Percentiles rank a stretch among this genome's conserved stretches.
Conservation (phyloP, 1,140 invertebrate genomes). For the Laodelphax striatellus region DNA sequence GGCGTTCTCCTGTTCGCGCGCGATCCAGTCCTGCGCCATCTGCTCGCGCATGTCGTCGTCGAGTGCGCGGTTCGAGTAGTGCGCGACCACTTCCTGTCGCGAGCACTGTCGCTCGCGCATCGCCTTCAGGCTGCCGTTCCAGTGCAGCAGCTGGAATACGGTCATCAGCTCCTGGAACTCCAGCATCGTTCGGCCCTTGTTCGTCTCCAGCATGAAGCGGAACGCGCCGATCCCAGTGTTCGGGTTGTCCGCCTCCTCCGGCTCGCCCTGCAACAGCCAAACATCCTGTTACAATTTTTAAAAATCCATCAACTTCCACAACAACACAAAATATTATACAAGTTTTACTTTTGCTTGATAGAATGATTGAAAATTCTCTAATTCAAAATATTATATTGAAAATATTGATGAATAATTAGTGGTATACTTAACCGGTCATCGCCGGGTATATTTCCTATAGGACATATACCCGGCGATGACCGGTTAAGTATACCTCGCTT, state of each 20-base stretch:
- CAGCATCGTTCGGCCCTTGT: constrained; percentile 86
- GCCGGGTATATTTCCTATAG: too few species aligned
- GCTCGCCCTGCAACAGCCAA: constrained; percentile 33
- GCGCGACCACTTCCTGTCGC: constrained; percentile 83
- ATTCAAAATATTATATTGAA: too few species aligned
- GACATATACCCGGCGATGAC: too few species aligned
- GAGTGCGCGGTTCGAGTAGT: constrained; percentile 78
- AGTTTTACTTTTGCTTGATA: too few species aligned
- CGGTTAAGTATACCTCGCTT: too few species aligned
- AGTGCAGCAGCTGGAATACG: constrained; percentile 88
- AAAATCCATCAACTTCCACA: too few species aligned
- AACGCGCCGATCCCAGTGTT: constrained; percentile 85
- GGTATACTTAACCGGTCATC: too few species aligned
- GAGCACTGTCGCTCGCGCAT: constrained; percentile 89
- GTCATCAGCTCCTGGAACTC: constrained; percentile 96
- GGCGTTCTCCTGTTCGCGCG: constrained; percentile 67
- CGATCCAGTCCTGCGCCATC: constrained; percentile 94
- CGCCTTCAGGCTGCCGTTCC: constrained; percentile 88
- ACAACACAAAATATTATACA: too few species aligned
- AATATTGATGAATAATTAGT: too few species aligned
- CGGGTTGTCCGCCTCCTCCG: constrained; percentile 62
- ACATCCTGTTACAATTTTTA: too few species aligned
- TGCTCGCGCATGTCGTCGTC: constrained; percentile 93
- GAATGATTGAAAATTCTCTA: too few species aligned
- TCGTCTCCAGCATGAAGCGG: constrained; percentile 88